Evolutionary conservation across 2,797 vertebrate species (phyloP), one percentile per base, ranked within the genome.

Genomic region (Harpagifer antarcticus): DNA sequence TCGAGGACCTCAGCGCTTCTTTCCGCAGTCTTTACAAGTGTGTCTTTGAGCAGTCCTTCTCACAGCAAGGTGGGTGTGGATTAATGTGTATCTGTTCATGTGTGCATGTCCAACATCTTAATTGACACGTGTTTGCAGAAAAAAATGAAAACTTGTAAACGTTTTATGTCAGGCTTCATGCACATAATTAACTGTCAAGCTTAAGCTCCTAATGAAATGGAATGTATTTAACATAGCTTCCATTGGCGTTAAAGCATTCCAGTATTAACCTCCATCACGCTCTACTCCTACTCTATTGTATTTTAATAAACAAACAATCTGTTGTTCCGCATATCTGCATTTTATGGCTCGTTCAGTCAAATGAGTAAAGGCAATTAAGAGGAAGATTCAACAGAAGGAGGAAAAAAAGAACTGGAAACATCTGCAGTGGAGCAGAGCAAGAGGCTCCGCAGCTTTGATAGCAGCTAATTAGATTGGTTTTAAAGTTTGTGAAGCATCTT

Each of bases 21-120:
- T 96, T 97, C 92, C 94, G 96, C 86, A 96, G 96, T 85, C 95
- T 97, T 78, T 97, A 97, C 90, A 96, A 96, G 85, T 96, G 95
- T 59, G 95, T 97, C 88, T 97, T 97, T 79, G 95, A 96, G 88
- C 96, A 96, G 91, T 93, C 94, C 68, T 95, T 95, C 89, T 93
- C 94, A 57, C 96, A 96, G 76, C 95, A 95, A 95, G 96, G 96
- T 97, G 84, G 87, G 95, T 91, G 69, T 79, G 60, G 48, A 54
- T 78, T 54, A 62, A 43, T 49, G 61, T 57, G 49, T 58, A 27
- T 66, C 55, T 62, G 52, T 60, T 65, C 6, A 20, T 64, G 79
- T 68, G 58, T 69, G 54, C 52, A 43, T n/a, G 33, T 74, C 40
- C 54, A 33, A 72, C 69, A 67, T 68, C 37, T 65, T 64, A 50